Percentiles rank a stretch among this genome's conserved stretches.
Conservation (phyloP, 2,888 invertebrate species). For the Gryllus longicercus region DNA sequence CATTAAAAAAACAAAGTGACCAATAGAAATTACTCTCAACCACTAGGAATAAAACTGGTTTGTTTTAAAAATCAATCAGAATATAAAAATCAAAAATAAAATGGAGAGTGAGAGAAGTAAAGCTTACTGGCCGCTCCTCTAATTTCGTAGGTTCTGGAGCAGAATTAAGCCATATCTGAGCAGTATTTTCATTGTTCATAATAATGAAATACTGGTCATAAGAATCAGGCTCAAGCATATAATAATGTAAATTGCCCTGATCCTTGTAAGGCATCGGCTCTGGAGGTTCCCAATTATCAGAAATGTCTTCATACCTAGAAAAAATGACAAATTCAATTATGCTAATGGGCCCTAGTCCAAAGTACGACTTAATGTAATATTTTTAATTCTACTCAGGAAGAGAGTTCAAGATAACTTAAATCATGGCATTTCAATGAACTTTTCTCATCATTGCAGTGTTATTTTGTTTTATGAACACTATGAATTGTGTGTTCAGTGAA, state of each 20-base stretch:
- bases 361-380: no score
- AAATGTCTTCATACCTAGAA: conserved; percentile 74
- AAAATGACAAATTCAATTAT: background rate
- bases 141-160: conserved; percentile 78
- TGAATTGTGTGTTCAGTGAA: no score
- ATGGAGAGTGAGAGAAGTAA: conserved; percentile 22
- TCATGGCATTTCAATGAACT: no score
- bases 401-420: no score
- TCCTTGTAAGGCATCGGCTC: conserved; percentile 84
- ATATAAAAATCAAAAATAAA: background rate
- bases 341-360: no score
- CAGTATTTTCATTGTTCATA: conserved; percentile 73
- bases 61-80: background rate
- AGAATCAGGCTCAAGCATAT: conserved; percentile 89
- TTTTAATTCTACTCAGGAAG: no score
- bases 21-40: no score
- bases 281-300: conserved; percentile 91
- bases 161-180: conserved; percentile 86
- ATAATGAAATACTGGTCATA: conserved; percentile 94
- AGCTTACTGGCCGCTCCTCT: conserved; percentile 72
- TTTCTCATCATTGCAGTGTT: no score
- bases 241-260: conserved; percentile 88
- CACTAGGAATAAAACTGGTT: no score
- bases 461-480: no score
- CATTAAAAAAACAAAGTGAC: no score